Evolutionary conservation across 2,888 invertebrate species (phyloP).

Genomic region (Latrodectus hesperus): DNA sequence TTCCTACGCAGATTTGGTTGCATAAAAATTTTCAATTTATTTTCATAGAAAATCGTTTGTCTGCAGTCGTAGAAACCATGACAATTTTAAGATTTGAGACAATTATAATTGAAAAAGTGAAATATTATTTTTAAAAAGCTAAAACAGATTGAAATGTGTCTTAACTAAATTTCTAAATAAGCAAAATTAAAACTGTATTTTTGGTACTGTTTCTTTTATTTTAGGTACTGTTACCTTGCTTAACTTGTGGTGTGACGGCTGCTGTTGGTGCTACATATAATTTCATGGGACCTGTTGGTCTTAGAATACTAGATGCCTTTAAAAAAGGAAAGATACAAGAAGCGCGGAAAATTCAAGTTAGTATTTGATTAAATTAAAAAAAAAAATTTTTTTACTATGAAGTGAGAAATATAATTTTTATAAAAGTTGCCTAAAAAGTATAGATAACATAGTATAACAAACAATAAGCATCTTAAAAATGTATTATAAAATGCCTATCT

Average conservation of each 20-base stretch:
- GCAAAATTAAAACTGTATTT: background rate
- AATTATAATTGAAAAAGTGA: too few species aligned
- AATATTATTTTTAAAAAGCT: too few species aligned
- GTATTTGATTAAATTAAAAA: background rate
- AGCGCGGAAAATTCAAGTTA: slow-evolving; percentile 53
- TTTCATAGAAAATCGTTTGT: too few species aligned
- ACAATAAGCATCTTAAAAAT: too few species aligned
- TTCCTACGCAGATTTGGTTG: too few species aligned
- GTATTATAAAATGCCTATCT: too few species aligned
- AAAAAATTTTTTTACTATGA: background rate
- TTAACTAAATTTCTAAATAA: background rate
- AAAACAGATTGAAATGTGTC: too few species aligned
- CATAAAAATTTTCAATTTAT: too few species aligned
- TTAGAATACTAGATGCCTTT: slow-evolving; percentile 41
- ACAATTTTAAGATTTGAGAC: too few species aligned
- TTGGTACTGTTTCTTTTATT: background rate
- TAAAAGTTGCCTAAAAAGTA: background rate
- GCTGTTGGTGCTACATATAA: slow-evolving; percentile 64
- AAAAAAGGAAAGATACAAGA: slow-evolving; percentile 45
- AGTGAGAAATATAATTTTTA: background rate
- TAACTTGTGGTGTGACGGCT: slow-evolving; percentile 61
- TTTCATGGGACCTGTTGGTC: slow-evolving; percentile 58
- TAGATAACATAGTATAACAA: too few species aligned
- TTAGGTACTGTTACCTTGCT: slow-evolving; percentile 63
- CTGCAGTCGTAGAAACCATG: too few species aligned